Percentiles rank a stretch among this genome's conserved stretches.
Evolutionary conservation across 1,140 invertebrate genomes (phyloP).

Genomic region (Oryzaephilus surinamensis): DNA sequence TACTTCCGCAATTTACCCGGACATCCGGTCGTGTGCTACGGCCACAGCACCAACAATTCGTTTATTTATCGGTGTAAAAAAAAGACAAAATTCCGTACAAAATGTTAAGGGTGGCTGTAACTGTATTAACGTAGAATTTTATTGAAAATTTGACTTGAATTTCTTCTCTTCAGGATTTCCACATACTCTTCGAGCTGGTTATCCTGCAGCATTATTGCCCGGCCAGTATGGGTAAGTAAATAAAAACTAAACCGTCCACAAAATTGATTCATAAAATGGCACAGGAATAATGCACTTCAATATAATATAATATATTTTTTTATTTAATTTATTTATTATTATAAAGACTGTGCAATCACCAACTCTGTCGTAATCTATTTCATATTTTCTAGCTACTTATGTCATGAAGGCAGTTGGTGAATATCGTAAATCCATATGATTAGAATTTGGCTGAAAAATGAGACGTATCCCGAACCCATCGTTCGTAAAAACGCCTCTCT

Average conservation of each 20-base stretch:
- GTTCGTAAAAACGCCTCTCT: slow-evolving; percentile 27
- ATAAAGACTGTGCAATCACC: slow-evolving; percentile 20
- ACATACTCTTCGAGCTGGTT: slow-evolving; percentile 54
- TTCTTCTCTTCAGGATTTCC: slow-evolving; percentile 44
- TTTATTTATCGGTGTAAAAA: no score
- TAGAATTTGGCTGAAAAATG: slow-evolving; percentile 31
- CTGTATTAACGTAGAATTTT: no score
- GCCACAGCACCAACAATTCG: slow-evolving; percentile 18
- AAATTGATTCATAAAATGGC: slow-evolving; percentile 4
- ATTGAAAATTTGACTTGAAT: no score
- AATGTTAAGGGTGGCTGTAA: no score
- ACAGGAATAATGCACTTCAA: slow-evolving; percentile 11
- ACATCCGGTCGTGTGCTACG: slow-evolving; percentile 15
- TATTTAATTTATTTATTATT: slow-evolving; percentile 2
- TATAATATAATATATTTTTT: no score
- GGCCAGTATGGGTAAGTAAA: slow-evolving; percentile 63
- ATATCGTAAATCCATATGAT: slow-evolving; percentile 33
- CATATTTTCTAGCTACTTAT: slow-evolving; percentile 34
- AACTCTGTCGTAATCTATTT: slow-evolving; percentile 30
- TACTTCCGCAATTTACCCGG: slow-evolving; percentile 20
- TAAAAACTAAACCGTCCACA: slow-evolving; percentile 7
- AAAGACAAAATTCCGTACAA: no score
- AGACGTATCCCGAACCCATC: slow-evolving; percentile 18
- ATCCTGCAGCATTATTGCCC: slow-evolving; percentile 55
- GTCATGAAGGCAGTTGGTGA: slow-evolving; percentile 31